Evolutionary conservation across 2,888 invertebrate genomes (phyloP).

Genomic region (Hymenopus coronatus): DNA sequence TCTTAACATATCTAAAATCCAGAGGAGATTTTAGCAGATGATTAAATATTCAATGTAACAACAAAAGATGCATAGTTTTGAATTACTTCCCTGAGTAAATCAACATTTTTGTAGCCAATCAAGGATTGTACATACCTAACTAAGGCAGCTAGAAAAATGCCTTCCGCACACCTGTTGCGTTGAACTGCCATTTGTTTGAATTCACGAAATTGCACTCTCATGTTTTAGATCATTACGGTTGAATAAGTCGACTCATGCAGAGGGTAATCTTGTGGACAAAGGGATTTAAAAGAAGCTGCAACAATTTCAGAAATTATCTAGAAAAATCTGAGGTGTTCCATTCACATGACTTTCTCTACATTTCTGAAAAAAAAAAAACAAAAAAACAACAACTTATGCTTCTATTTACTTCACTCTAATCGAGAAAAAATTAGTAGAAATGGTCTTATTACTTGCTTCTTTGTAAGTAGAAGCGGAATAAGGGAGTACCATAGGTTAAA

Average conservation of each 20-base stretch:
- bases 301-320: background rate
- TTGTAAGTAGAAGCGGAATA: too few relatives aligned
- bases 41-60: background rate
- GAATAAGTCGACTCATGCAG: background rate
- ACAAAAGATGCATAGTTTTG: background rate
- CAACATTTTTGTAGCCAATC: background rate
- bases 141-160: background rate
- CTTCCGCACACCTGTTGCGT: background rate
- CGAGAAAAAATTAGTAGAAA: too few relatives aligned
- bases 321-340: too few relatives aligned
- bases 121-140: background rate
- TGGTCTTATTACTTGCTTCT: too few relatives aligned
- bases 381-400: too few relatives aligned
- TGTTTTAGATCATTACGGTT: background rate
- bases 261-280: background rate
- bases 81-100: background rate
- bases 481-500: too few relatives aligned
- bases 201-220: background rate
- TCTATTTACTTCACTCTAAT: too few relatives aligned
- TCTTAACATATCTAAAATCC: too few relatives aligned
- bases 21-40: too few relatives aligned
- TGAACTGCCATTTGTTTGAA: background rate
- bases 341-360: too few relatives aligned
- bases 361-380: too few relatives aligned
- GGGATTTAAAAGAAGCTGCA: background rate